phyloP scores from a whole-genome alignment of 2,888 invertebrate genomes.

The Scrobipalpa costella region DNA sequence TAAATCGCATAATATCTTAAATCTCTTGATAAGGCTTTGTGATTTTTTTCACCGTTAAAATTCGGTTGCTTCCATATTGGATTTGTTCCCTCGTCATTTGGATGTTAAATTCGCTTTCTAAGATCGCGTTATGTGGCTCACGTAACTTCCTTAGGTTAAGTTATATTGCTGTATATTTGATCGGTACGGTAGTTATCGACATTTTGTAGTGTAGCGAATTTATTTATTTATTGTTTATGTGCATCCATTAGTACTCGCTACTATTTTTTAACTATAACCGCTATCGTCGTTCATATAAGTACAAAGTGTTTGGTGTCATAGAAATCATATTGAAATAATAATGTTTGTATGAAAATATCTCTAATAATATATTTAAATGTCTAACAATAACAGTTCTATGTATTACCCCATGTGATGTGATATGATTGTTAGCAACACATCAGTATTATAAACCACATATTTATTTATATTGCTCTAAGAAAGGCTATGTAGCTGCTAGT shows the following conservation, averaged over 20 bases:
- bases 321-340: not conserved
- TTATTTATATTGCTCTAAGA: constrained; percentile 29
- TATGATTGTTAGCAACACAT: constrained; percentile 47
- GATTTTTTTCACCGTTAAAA: not conserved
- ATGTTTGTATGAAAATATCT: not conserved
- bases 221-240: constrained; percentile 10
- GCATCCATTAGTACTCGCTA: not conserved
- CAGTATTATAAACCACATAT: constrained; percentile 66
- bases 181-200: constrained; percentile 5
- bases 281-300: not conserved
- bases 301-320: constrained; percentile 7
- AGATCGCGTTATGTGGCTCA: not conserved
- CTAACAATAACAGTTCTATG: not conserved
- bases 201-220: constrained; percentile 15
- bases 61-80: not conserved
- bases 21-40: not conserved
- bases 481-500: constrained; percentile 44
- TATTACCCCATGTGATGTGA: constrained; percentile 34
- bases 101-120: not conserved
- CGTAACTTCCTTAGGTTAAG: constrained; percentile 12
- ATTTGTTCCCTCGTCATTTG: constrained; percentile 7
- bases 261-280: not conserved
- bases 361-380: constrained; percentile 3
- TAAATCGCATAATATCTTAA: constrained; percentile 45
- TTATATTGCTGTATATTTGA: constrained; percentile 9